Base-by-base conservation (phyloP, 2,797 vertebrate species). In the Sylvia borin region DNA sequence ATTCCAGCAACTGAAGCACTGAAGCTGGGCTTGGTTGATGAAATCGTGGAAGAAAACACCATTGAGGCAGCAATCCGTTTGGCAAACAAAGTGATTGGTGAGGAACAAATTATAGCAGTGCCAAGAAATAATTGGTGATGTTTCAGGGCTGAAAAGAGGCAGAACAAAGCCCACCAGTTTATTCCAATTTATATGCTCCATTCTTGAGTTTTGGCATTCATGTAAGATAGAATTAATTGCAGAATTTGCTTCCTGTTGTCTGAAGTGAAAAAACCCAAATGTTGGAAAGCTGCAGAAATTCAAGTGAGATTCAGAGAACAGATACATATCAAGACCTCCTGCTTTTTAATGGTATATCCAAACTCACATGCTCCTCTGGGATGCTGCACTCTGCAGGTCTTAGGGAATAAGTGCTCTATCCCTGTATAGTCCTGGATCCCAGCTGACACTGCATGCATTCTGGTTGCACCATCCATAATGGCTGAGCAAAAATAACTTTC, bases 1-100 rank as follows among this genome's bases (percentile, higher is more conserved):
- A 62, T 99, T 95, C 95, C 96, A 42, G 98, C 99, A 32, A 71
- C 96, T 19, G 98, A 99, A 97, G 99, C 99, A 4, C 97, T 99
- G 92, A 98, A 98, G 78, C 98, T 99, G 53, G 99, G 99, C 70
- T 97, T 99, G 53, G 96, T 99, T 77, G 99, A 99, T 97, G 97
- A 98, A 95, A 90, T 99, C 55, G 98, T 98, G 25, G 98, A 98
- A 85, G 96, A 97, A 73, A 97, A 98, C 86, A 94, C 97, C 9
- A 70, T 98, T 67, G 98, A 99, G 67, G 97, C 96, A 88, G 99
- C 99, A 60, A 96, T 99, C 89, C 97, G 78, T 93, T 98, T 99
- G 87, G 98, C 98, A 70, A 96, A 96, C 93, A 98, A 88, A 93
- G 94, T 99, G 96, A 96, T 97, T 97, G 99, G 99, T 99, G 96